These are phyloP conservation scores for Nomada ferruginata DNA, from an alignment of 2,888 invertebrate genomes.

Conservation along the genomic window DNA sequence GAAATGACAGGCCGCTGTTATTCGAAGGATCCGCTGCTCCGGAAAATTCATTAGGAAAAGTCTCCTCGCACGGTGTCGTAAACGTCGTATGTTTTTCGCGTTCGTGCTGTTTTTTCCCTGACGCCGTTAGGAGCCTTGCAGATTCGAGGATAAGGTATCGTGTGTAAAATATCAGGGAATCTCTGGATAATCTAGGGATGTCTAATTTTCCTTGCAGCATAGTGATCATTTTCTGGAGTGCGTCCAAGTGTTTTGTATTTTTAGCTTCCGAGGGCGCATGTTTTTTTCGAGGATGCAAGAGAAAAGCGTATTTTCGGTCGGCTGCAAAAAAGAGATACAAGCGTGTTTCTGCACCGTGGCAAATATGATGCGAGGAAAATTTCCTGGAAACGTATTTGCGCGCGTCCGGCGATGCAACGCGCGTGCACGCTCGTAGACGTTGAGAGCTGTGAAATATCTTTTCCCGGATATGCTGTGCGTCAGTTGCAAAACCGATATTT, in stretches of 20 bases:
- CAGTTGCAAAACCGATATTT: slow-evolving; percentile 70
- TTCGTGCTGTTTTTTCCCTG: neutral
- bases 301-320: neutral
- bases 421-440: slow-evolving; percentile 35
- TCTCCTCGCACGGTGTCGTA: slow-evolving; percentile 21
- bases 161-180: neutral
- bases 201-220: too few species aligned
- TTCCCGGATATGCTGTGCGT: slow-evolving; percentile 55
- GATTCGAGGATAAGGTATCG: neutral
- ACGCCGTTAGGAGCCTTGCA: neutral
- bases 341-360: neutral
- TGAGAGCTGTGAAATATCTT: slow-evolving; percentile 61
- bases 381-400: slow-evolving; percentile 37
- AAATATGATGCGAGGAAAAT: slow-evolving; percentile 29
- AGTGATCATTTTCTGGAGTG: too few species aligned
- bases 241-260: too few species aligned
- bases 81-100: slow-evolving; percentile 9
- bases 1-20: slow-evolving; percentile 71
- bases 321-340: neutral
- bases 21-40: slow-evolving; percentile 50
- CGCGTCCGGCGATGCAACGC: slow-evolving; percentile 17
- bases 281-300: too few species aligned
- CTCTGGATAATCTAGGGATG: too few species aligned
- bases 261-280: too few species aligned
- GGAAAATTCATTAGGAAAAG: slow-evolving; percentile 67